Evolutionary conservation across 2,113 vertebrate genomes (phyloP).

Genomic region (Penelope pileata): DNA sequence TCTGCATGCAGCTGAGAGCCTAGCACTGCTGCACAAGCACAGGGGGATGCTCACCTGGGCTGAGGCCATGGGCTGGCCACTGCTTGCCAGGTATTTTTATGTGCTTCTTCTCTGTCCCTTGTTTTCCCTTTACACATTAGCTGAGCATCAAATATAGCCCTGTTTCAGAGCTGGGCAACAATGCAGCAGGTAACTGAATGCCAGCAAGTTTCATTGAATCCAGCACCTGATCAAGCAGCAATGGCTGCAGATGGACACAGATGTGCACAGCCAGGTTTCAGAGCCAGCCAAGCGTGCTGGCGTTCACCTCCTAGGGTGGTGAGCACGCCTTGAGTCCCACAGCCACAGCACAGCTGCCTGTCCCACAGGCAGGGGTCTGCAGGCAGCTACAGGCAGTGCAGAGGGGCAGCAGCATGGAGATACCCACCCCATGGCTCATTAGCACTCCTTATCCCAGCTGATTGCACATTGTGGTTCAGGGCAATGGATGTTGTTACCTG

Average conservation of each 20-base stretch:
- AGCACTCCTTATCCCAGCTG: not conserved
- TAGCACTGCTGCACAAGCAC: fast-evolving
- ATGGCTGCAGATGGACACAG: fast-evolving
- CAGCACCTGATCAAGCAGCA: not conserved
- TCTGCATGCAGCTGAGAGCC: fast-evolving
- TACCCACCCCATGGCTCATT: not conserved
- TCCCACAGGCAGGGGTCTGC: not conserved
- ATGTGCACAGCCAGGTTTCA: not conserved
- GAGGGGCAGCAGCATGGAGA: not conserved
- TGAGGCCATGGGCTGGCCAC: not conserved
- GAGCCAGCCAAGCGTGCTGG: fast-evolving
- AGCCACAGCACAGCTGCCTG: fast-evolving
- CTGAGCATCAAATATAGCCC: not conserved
- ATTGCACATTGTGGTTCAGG: not conserved
- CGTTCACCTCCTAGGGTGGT: not conserved
- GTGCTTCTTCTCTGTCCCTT: not conserved
- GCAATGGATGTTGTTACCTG: not conserved
- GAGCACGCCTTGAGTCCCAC: not conserved
- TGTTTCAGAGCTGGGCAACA: not conserved
- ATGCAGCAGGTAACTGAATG: not conserved
- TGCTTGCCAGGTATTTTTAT: not conserved
- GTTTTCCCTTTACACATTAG: not conserved
- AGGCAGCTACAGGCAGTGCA: not conserved
- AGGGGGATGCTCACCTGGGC: not conserved
- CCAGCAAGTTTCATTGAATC: not conserved